Base-by-base conservation (phyloP, 2,888 invertebrate genomes). In the Habroteleia sp. region DNA sequence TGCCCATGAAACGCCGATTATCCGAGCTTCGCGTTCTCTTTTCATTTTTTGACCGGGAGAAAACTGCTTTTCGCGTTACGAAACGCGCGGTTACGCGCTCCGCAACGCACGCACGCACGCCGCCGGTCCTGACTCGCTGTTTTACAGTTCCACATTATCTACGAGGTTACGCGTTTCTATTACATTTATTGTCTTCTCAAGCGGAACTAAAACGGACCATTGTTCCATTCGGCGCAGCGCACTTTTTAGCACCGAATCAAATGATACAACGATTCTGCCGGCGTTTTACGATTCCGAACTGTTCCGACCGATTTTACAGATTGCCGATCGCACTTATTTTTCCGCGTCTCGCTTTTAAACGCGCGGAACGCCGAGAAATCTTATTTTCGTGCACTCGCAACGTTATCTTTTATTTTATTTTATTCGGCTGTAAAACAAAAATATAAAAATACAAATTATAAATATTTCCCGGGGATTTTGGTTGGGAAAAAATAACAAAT, bases 151-250 rank as follows among this genome's bases (percentile, higher is more conserved):
- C 10, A 20, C 14, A 48, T 48, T 46, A 60, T 60, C 46, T 20
- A 11, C 44, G 44, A 44, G 23, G 44, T 33, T 44, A 8, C 56
- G 56, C 58, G 13, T 54, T 66, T 54, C 65, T 54, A 46, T 14
- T 54, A 41, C 50, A 39, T 54, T 54, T 46, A 56, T 66, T n/a
- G 54, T 23, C 46, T 31, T 14, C 41, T 33, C 39, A 16, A 48
- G 31, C 52, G 66, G 56, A 68, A 68, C 66, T 56, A 44, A 66
- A 66, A 35, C 63, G 50, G n/a, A 52, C 35, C 11, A 68, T 68
- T 52, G 66, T 68, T 68, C 33, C 14, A 14, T 35, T 29, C 46
- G 8, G 20, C 6, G 42, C 13, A 2, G 20, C 39, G 17, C 4
- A 2, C 42, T 33, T 56, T 56, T 56, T 56, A 42, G 13, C 37